Evolutionary conservation across 2,888 invertebrate species (phyloP).

Genomic region (Tachina lurida): DNA sequence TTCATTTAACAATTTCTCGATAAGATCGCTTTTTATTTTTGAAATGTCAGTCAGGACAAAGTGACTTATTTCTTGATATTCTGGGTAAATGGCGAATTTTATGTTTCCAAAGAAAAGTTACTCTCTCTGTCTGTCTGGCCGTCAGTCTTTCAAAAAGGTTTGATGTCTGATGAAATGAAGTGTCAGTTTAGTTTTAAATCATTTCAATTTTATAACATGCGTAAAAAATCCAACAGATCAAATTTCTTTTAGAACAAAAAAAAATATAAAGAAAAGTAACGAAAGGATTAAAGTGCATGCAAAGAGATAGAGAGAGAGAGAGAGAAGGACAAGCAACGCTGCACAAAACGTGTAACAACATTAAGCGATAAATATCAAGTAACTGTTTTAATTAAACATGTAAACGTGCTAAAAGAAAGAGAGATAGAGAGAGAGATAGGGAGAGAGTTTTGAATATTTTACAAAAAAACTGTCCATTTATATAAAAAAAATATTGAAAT

Average conservation of each 20-base stretch:
- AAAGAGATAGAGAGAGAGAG: neutral
- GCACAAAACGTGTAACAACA: neutral
- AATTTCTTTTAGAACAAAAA: conserved; percentile 46
- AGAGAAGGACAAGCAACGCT: neutral
- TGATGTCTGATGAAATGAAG: conserved; percentile 54
- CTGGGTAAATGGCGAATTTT: conserved; percentile 25
- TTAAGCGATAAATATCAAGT: conserved; percentile 54
- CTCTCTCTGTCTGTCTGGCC: neutral
- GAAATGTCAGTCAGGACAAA: conserved; percentile 42
- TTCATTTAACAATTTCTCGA: conserved; percentile 66
- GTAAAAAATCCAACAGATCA: conserved; percentile 51
- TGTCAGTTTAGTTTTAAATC: conserved; percentile 67
- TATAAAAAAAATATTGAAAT: conserved; percentile 19
- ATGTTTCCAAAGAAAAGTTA: conserved; percentile 13
- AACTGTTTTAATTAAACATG: conserved; percentile 63
- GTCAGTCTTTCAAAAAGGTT: conserved; percentile 16
- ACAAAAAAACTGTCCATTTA: conserved; percentile 38
- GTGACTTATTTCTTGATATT: conserved; percentile 19
- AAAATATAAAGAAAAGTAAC: conserved; percentile 32
- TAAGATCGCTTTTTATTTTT: conserved; percentile 55
- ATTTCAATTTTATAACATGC: conserved; percentile 57
- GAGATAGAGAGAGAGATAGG: neutral
- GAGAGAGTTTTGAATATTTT: neutral
- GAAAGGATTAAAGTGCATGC: conserved; percentile 64
- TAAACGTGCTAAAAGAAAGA: neutral